These are phyloP conservation scores for Taeniopygia guttata DNA, from an alignment of 2,797 vertebrate species.

Conservation along the genomic window DNA sequence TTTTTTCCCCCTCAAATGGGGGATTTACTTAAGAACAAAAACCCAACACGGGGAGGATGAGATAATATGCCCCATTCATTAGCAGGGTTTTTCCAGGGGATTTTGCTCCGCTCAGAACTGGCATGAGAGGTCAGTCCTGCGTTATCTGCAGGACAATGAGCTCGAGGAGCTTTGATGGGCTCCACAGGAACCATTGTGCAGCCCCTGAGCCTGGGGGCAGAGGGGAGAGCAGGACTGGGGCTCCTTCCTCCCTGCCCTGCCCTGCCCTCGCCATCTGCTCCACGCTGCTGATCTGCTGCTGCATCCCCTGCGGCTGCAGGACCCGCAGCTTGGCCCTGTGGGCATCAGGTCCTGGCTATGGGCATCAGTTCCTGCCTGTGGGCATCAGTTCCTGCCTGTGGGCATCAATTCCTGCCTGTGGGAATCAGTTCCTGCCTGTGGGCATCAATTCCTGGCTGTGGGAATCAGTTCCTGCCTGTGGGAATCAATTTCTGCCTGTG, in stretches of 20 bases:
- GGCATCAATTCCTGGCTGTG: fast-evolving
- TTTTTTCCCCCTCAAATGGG: not conserved
- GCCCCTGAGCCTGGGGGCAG: slow-evolving; percentile 36
- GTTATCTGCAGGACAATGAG: slow-evolving; percentile 33
- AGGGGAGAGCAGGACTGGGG: not conserved
- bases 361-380: fast-evolving
- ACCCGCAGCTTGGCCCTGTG: not conserved
- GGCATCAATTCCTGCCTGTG: fast-evolving
- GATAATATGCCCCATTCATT: not conserved
- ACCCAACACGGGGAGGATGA: not conserved
- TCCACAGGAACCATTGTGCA: slow-evolving; percentile 28
- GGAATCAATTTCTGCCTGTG: fast-evolving
- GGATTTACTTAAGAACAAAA: not conserved
- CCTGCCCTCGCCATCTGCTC: slow-evolving; percentile 50
- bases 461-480: fast-evolving
- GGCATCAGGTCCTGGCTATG: fast-evolving
- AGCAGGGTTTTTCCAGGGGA: not conserved
- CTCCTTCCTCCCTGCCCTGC: not conserved
- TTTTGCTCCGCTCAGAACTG: not conserved
- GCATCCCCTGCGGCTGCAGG: not conserved
- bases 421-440: fast-evolving
- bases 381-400: too few relatives aligned
- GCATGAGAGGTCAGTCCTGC: not conserved
- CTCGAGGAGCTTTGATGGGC: not conserved
- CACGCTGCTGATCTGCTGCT: not conserved